These are phyloP conservation scores for Mastigias papua DNA, from an alignment of 30 jellyfish, hydroid and myxozoan genomes.

Conservation along the genomic window DNA sequence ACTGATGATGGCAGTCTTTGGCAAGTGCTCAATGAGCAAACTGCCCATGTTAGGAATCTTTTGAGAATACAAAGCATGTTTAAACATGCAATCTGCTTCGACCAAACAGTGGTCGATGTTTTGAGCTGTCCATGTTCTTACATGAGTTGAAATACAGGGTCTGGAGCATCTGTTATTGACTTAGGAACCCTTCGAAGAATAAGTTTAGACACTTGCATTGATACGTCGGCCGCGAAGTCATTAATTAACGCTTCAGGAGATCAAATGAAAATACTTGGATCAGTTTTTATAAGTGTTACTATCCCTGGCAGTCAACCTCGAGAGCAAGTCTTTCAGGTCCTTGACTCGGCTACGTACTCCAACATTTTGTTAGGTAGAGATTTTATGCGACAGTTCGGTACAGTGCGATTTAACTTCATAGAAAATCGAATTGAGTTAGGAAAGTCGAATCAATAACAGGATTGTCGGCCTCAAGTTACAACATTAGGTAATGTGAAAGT, in stretches of 20 bases:
- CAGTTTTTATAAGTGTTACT: background rate
- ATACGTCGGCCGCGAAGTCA: background rate
- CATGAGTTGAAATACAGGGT: too few relatives aligned
- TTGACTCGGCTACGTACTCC: conserved; percentile 17
- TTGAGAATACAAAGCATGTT: too few relatives aligned
- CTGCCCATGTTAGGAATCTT: too few relatives aligned
- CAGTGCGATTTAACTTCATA: conserved; percentile 11
- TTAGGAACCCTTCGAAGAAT: conserved; percentile 31
- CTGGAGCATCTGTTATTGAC: conserved; percentile 38
- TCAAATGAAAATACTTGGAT: background rate
- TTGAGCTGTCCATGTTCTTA: too few relatives aligned
- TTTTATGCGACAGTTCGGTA: conserved; percentile 30
- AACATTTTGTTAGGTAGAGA: conserved; percentile 41
- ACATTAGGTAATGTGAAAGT: too few relatives aligned
- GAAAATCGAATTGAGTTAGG: conserved; percentile 17
- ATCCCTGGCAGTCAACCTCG: conserved; percentile 31
- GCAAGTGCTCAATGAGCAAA: too few relatives aligned
- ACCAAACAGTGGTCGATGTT: too few relatives aligned
- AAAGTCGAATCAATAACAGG: too few relatives aligned
- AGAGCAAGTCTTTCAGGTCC: conserved; percentile 35
- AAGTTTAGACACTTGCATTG: conserved; percentile 21
- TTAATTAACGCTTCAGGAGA: conserved; percentile 41
- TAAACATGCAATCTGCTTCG: too few relatives aligned
- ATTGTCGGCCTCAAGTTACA: too few relatives aligned
- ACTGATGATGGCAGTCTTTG: too few relatives aligned